Percentiles rank a stretch among this genome's conserved stretches.
Conservation (phyloP, 1,140 invertebrate genomes). For the Mylabris phalerata region DNA sequence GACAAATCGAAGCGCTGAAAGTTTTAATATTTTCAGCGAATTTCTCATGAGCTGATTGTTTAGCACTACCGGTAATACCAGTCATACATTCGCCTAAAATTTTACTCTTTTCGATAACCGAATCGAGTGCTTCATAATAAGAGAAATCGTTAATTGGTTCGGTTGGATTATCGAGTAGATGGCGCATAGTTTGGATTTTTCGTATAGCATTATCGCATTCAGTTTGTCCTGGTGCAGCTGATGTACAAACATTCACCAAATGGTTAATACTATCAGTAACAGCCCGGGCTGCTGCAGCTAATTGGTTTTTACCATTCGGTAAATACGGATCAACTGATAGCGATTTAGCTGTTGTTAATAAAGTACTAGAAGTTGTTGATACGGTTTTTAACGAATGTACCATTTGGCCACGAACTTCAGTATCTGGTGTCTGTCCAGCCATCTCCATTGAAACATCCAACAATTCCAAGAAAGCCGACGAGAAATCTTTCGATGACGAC, state of each 20-base stretch:
- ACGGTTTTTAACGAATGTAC: slow-evolving; percentile 81
- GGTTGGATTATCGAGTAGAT: slow-evolving; percentile 76
- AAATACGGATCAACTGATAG: slow-evolving; percentile 82
- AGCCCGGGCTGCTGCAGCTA: slow-evolving; percentile 75
- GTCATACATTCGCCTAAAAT: slow-evolving; percentile 84
- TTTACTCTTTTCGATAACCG: slow-evolving; percentile 91
- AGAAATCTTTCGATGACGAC: slow-evolving; percentile 67
- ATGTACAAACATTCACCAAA: slow-evolving; percentile 76
- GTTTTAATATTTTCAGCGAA: slow-evolving; percentile 81
- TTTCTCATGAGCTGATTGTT: slow-evolving; percentile 77
- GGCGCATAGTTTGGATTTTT: slow-evolving; percentile 79
- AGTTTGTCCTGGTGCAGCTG: slow-evolving; percentile 81
- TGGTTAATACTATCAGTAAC: slow-evolving; percentile 93
- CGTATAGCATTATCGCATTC: slow-evolving; percentile 96
- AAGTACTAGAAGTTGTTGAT: slow-evolving; percentile 78
- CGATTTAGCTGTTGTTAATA: slow-evolving; percentile 81
- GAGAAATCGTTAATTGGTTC: slow-evolving; percentile 83
- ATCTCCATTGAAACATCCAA: slow-evolving; percentile 73
- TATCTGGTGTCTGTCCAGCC: slow-evolving; percentile 68
- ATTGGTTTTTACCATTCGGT: slow-evolving; percentile 84
- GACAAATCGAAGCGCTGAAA: slow-evolving; percentile 83
- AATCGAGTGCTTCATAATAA: slow-evolving; percentile 93
- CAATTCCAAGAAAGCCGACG: slow-evolving; percentile 69
- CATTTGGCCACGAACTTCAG: slow-evolving; percentile 67
- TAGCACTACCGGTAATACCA: slow-evolving; percentile 88